Conservation (phyloP, 2,888 invertebrate species). For the Chaetogeoica ovagalla region DNA sequence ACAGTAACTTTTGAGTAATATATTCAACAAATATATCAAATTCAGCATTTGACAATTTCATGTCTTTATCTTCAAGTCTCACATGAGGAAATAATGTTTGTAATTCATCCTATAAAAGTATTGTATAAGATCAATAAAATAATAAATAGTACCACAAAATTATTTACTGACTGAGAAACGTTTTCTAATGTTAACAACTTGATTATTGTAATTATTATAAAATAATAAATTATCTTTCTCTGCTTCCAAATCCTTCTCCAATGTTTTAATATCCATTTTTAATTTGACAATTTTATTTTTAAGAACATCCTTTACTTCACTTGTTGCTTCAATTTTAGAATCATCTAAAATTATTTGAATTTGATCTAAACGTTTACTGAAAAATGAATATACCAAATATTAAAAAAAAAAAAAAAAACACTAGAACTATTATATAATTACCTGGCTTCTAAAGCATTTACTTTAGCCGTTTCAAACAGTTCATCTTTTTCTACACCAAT, state of each 20-base stretch:
- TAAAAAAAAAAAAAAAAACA: conserved; percentile 1
- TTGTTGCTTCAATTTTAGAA: neutral
- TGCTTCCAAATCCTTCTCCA: conserved; percentile 36
- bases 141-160: neutral
- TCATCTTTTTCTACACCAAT: conserved; percentile 66
- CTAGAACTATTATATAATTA: conserved; percentile 53
- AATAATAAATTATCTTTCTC: conserved; percentile 33
- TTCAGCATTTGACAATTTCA: conserved; percentile 68
- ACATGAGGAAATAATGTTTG: conserved; percentile 74
- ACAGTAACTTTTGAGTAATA: conserved; percentile 75
- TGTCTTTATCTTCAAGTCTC: conserved; percentile 69
- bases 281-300: conserved; percentile 11
- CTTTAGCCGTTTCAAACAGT: conserved; percentile 65
- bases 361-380: conserved; percentile 35
- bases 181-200: conserved; percentile 37
- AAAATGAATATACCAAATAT: neutral
- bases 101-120: conserved; percentile 64
- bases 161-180: conserved; percentile 26
- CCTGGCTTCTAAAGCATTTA: conserved; percentile 66
- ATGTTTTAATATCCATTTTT: conserved; percentile 19
- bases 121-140: conserved; percentile 57
- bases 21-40: conserved; percentile 79
- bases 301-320: conserved; percentile 21
- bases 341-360: conserved; percentile 8
- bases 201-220: conserved; percentile 34